Conservation (phyloP, 2,113 vertebrate species). For the Menidia beryllina region DNA sequence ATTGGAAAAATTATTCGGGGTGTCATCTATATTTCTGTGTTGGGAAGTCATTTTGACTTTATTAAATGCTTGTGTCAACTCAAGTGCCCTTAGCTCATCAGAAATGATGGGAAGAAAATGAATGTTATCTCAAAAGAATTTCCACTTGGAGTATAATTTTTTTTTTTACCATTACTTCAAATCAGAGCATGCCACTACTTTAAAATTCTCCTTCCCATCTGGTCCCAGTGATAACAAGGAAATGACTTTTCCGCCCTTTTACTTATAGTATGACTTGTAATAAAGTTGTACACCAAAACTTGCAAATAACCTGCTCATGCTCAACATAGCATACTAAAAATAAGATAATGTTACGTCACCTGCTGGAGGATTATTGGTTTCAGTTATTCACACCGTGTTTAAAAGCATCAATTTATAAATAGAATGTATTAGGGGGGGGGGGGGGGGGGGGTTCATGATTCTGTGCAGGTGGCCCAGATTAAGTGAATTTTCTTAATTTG, state of each 20-base stretch:
- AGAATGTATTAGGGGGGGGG: too few species aligned
- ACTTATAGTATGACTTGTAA: neutral
- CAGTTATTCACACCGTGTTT: neutral
- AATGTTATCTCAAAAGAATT: conserved; percentile 46
- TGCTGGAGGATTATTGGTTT: neutral
- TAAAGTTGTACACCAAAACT: conserved; percentile 21
- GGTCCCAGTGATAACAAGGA: conserved; percentile 54
- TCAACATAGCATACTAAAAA: neutral
- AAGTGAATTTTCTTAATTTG: neutral
- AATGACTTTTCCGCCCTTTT: conserved; percentile 8
- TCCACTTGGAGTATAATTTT: conserved; percentile 14
- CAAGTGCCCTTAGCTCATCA: conserved; percentile 32
- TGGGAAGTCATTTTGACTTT: conserved; percentile 43
- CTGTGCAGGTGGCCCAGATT: neutral
- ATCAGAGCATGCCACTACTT: conserved; percentile 32
- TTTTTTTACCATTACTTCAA: conserved; percentile 25
- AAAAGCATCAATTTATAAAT: neutral
- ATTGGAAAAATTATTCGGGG: conserved; percentile 52
- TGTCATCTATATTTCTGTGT: conserved; percentile 37
- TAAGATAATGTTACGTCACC: conserved; percentile 14
- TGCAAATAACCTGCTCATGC: neutral
- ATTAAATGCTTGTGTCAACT: conserved; percentile 56
- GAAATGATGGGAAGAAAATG: conserved; percentile 22
- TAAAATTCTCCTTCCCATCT: conserved; percentile 43
- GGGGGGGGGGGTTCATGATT: too few species aligned